phyloP scores from a whole-genome alignment of 2,113 vertebrate genomes.

The Anhinga rufa region DNA sequence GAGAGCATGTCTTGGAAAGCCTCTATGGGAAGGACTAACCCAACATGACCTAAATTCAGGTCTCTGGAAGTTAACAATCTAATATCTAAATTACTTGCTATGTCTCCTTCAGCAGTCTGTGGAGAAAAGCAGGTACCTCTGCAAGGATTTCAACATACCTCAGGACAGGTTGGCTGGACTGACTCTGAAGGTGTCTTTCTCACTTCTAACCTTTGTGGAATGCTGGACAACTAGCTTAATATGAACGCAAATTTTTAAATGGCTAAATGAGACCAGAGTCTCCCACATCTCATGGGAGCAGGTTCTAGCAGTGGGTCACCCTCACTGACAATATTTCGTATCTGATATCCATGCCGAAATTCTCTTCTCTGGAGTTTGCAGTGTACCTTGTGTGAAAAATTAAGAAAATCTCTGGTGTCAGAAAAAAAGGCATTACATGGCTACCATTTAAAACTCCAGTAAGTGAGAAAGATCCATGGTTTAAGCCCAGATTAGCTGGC shows the following conservation, averaged over 20 bases:
- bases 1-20: background rate
- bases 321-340: background rate
- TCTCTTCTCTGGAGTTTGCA: background rate
- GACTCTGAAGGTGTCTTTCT: background rate
- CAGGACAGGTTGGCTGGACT: background rate
- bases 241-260: background rate
- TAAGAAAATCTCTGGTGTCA: background rate
- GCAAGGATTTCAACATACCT: background rate
- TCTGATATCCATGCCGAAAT: background rate
- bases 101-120: background rate
- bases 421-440: background rate
- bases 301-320: background rate
- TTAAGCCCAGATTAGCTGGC: background rate
- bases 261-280: background rate
- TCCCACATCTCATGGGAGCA: background rate
- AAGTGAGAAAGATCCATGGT: background rate
- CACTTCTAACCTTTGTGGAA: background rate
- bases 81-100: background rate
- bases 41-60: background rate
- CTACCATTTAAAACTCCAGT: background rate
- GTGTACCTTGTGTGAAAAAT: background rate
- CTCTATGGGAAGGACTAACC: background rate
- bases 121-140: background rate
- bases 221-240: background rate
- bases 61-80: background rate